Percentiles rank a stretch among this genome's conserved stretches.
Evolutionary conservation across 2,888 invertebrate species (phyloP).

Genomic region (Lithophane ornitopus): DNA sequence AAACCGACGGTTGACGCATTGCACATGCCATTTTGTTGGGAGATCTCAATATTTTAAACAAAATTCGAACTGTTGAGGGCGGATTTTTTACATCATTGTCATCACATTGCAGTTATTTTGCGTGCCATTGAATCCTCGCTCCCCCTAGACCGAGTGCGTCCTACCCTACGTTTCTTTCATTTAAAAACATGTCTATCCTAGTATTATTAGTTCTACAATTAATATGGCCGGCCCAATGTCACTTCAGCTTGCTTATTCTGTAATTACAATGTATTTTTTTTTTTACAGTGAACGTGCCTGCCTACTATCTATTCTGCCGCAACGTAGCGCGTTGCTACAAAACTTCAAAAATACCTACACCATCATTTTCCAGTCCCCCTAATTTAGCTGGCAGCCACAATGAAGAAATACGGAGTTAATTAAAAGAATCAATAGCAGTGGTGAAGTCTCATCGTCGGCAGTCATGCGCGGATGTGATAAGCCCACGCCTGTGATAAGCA

Average conservation of each 20-base stretch:
- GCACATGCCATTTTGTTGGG: conserved; percentile 33
- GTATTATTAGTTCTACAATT: not conserved
- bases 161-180: not conserved
- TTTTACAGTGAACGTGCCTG: conserved; percentile 1
- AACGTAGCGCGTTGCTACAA: conserved; percentile 16
- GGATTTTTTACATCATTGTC: not conserved
- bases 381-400: not conserved
- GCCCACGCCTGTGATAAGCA: conserved; percentile 54
- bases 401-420: conserved; percentile 47
- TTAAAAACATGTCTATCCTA: not conserved
- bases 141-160: not conserved
- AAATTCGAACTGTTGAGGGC: not conserved
- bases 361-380: not conserved
- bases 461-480: conserved; percentile 76
- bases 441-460: conserved; percentile 60
- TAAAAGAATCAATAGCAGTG: conserved; percentile 65
- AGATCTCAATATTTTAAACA: not conserved
- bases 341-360: not conserved
- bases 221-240: not conserved
- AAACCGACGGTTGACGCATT: conserved; percentile 1
- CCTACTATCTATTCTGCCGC: not conserved
- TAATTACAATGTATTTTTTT: not conserved
- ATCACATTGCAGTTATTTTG: not conserved
- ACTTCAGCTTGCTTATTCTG: not conserved
- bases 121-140: not conserved